A percentile compares a stretch with the other conserved stretches of the same genome.
These are phyloP conservation scores for Heterohyrax brucei DNA, from an alignment of 2,797 vertebrate genomes.

Conservation along the genomic window DNA sequence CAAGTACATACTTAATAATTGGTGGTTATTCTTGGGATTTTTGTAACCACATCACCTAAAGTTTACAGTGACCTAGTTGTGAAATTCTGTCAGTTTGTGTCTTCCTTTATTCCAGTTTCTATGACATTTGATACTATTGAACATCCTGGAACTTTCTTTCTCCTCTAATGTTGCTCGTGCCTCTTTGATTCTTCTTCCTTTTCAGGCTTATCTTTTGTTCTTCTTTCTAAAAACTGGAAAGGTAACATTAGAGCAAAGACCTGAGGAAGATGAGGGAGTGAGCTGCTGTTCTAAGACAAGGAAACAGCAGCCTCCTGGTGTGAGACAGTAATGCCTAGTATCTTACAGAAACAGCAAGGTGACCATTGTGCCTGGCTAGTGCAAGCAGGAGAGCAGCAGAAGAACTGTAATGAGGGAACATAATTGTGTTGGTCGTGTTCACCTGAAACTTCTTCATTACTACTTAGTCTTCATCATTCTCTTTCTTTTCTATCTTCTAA, in stretches of 20 bases:
- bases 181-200: constrained; percentile 2
- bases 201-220: not conserved
- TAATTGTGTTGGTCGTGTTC: not conserved
- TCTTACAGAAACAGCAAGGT: not conserved
- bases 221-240: not conserved
- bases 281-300: not conserved
- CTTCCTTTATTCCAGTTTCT: constrained; percentile 24
- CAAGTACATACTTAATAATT: not conserved
- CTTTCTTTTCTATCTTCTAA: not conserved
- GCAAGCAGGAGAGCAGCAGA: not conserved
- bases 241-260: not conserved
- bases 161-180: constrained; percentile 1
- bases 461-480: not conserved
- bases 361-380: not conserved
- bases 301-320: not conserved
- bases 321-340: not conserved
- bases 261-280: not conserved
- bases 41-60: not conserved
- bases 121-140: not conserved
- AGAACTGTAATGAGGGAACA: not conserved
- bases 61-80: not conserved
- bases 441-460: not conserved
- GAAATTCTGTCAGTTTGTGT: not conserved
- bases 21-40: not conserved
- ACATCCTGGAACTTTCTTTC: constrained; percentile 29